These are phyloP conservation scores for Scomber colias DNA, from an alignment of 2,113 vertebrate genomes.

Conservation along the genomic window DNA sequence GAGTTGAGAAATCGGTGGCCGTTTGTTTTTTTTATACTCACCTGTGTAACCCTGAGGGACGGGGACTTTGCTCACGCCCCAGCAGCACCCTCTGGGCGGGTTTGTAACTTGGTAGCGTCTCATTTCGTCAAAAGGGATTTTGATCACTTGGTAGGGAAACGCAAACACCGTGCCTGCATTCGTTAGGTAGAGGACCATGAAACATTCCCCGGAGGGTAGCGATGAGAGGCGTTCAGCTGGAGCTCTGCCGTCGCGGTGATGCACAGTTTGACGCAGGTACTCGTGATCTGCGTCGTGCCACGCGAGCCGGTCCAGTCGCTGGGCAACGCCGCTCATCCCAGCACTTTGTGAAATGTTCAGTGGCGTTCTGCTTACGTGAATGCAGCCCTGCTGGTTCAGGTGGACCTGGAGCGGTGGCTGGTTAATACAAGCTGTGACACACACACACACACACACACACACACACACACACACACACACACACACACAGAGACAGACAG, in stretches of 20 bases:
- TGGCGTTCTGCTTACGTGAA: slow-evolving; percentile 74
- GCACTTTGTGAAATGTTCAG: slow-evolving; percentile 81
- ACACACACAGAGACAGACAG: background rate
- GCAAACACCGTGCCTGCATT: slow-evolving; percentile 64
- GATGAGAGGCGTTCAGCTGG: slow-evolving; percentile 70
- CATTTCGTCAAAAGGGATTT: slow-evolving; percentile 82
- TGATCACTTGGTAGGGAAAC: slow-evolving; percentile 79
- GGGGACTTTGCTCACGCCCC: slow-evolving; percentile 63
- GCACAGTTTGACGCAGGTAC: slow-evolving; percentile 40
- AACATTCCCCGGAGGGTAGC: slow-evolving; percentile 74
- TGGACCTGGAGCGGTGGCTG: slow-evolving; percentile 52
- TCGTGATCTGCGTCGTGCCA: slow-evolving; percentile 42
- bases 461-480: background rate
- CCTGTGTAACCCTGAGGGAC: slow-evolving; percentile 68
- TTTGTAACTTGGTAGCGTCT: slow-evolving; percentile 78
- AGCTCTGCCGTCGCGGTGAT: slow-evolving; percentile 49
- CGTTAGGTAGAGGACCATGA: slow-evolving; percentile 68
- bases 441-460: background rate
- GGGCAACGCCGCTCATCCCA: slow-evolving; percentile 69
- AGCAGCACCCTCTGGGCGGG: slow-evolving; percentile 74
- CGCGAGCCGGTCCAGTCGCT: slow-evolving; percentile 48
- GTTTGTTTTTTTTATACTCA: slow-evolving; percentile 31
- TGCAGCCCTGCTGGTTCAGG: slow-evolving; percentile 69
- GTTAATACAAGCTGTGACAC: background rate
- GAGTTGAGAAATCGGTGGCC: slow-evolving; percentile 49